A percentile compares a stretch with the other conserved stretches of the same genome.
phyloP scores from a whole-genome alignment of 2,888 invertebrate species.

The Lasioglossum calceatum region DNA sequence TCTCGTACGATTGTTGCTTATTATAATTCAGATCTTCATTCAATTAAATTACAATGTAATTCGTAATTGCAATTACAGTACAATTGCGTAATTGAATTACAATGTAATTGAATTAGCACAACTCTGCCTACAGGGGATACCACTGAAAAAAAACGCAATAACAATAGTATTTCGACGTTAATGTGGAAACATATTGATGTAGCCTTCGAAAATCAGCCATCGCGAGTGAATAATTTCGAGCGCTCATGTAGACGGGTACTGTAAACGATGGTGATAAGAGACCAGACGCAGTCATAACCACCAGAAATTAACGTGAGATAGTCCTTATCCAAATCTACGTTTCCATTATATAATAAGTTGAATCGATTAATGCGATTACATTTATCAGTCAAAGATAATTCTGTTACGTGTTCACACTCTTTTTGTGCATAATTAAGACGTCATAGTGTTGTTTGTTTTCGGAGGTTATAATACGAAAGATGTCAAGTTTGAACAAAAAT shows the following conservation, averaged over 20 bases:
- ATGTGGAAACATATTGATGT: no score
- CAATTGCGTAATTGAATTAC: no score
- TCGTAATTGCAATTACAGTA: no score
- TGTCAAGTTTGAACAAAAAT: not conserved
- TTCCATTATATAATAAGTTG: not conserved
- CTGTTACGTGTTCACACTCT: not conserved
- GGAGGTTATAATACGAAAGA: not conserved
- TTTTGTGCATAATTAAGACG: not conserved
- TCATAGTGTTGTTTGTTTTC: not conserved
- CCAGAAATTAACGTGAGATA: not conserved
- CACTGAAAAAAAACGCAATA: no score
- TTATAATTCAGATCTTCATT: no score
- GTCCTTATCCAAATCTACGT: constrained; percentile 3
- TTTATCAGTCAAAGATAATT: constrained; percentile 6
- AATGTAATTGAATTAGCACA: no score
- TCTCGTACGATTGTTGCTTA: not conserved
- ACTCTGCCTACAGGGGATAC: no score
- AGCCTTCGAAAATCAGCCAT: no score
- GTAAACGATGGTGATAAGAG: not conserved
- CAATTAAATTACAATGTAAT: no score
- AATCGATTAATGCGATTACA: not conserved
- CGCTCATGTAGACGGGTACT: no score
- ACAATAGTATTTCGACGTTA: no score
- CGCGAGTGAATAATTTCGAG: no score
- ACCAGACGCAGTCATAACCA: not conserved